Evolutionary conservation across 2,797 vertebrate genomes (phyloP).

Genomic region (Gastrophryne carolinensis): DNA sequence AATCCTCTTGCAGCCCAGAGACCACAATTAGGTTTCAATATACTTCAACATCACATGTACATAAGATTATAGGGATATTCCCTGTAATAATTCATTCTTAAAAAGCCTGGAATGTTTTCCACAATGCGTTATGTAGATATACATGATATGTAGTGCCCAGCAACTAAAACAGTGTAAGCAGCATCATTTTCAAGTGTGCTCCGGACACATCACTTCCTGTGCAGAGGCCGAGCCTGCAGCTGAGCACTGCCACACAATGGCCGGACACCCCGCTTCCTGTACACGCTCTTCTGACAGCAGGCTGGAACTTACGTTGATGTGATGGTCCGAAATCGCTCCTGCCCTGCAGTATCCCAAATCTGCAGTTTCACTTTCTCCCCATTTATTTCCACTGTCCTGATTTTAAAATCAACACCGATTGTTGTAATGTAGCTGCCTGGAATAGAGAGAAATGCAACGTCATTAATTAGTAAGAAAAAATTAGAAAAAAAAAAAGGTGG

Average conservation of each 20-base stretch:
- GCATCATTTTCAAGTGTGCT: background rate
- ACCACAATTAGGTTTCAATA: no score
- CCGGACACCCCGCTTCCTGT: background rate
- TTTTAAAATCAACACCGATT: constrained; percentile 98
- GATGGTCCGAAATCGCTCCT: constrained; percentile 97
- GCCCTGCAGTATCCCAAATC: constrained; percentile 98
- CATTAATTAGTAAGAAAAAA: no score
- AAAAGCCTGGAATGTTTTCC: no score
- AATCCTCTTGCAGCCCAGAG: no score
- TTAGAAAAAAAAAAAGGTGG: no score
- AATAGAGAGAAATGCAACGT: constrained; percentile 1
- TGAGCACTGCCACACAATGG: background rate
- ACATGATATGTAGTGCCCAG: no score
- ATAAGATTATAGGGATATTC: no score
- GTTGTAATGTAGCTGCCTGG: constrained; percentile 98
- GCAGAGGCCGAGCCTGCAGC: background rate
- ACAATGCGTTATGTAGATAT: no score
- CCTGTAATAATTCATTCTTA: no score
- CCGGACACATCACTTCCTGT: background rate
- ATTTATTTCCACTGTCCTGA: constrained; percentile 96
- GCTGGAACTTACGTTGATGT: constrained; percentile 91
- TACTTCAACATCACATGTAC: no score
- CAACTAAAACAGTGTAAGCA: no score
- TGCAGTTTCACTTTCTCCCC: constrained; percentile 98
- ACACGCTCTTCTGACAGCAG: background rate